These are phyloP conservation scores for Ormyrus labotus DNA, from an alignment of 2,888 invertebrate genomes.

Conservation along the genomic window DNA sequence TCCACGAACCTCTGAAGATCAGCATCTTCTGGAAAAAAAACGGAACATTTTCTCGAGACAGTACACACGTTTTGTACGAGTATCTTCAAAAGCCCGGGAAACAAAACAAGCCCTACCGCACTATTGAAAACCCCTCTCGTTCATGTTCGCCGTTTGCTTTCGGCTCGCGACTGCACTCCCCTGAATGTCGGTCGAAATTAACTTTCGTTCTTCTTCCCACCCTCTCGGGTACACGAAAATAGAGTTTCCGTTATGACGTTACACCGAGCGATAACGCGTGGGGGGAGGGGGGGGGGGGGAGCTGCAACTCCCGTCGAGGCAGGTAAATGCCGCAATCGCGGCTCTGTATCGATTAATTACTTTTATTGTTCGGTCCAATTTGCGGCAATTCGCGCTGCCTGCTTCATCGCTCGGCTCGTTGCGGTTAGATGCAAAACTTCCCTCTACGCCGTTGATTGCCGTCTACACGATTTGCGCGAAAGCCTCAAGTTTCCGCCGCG, in stretches of 20 bases:
- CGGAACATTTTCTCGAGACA: too few species aligned
- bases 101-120: too few species aligned
- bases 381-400: constrained; percentile 21
- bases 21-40: too few species aligned
- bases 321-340: constrained; percentile 18
- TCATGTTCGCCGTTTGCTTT: too few species aligned
- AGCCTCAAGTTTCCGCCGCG: too few species aligned
- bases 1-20: too few species aligned
- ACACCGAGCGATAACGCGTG: constrained; percentile 14
- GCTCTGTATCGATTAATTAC: constrained; percentile 54
- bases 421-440: neutral
- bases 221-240: constrained; percentile 1
- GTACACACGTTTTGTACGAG: too few species aligned
- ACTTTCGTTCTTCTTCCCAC: neutral
- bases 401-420: constrained; percentile 11
- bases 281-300: neutral
- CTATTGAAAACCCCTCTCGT: neutral
- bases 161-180: neutral
- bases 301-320: neutral
- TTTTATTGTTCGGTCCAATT: constrained; percentile 54
- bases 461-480: too few species aligned
- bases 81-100: too few species aligned
- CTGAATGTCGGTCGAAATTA: neutral
- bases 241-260: constrained; percentile 31
- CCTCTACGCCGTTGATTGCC: neutral